A percentile compares a stretch with the other conserved stretches of the same genome.
Conservation (phyloP, 2,797 vertebrate species). For the Epinephelus coioides region DNA sequence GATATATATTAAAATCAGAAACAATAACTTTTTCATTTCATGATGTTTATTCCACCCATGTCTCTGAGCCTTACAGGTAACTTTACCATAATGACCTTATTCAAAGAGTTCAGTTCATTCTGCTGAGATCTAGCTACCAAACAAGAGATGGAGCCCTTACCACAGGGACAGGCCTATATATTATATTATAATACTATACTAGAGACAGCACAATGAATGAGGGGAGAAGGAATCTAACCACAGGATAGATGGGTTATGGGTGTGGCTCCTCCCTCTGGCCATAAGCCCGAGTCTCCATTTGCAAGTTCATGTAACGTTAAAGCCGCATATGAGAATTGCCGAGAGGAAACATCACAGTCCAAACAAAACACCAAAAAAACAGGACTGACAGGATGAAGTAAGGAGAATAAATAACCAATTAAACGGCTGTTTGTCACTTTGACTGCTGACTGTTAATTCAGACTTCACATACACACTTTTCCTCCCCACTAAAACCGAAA, state of each 20-base stretch:
- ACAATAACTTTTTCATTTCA: neutral
- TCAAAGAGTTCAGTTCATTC: neutral
- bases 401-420: neutral
- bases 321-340: conserved; percentile 9
- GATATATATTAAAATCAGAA: neutral
- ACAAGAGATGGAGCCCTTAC: neutral
- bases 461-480: neutral
- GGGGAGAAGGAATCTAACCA: conserved; percentile 43
- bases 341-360: neutral
- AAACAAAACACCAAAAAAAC: neutral
- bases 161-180: neutral
- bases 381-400: neutral
- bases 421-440: neutral
- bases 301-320: conserved; percentile 55
- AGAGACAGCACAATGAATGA: conserved; percentile 31
- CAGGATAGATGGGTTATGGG: conserved; percentile 62
- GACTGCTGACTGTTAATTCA: neutral
- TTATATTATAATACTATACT: conserved; percentile 1
- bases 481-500: neutral
- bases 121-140: neutral
- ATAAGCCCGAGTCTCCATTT: conserved; percentile 63
- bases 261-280: conserved; percentile 78
- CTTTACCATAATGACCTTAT: neutral
- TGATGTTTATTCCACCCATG: neutral
- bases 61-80: neutral